phyloP scores from a whole-genome alignment of 2,113 vertebrate species.

The Anser cygnoides region DNA sequence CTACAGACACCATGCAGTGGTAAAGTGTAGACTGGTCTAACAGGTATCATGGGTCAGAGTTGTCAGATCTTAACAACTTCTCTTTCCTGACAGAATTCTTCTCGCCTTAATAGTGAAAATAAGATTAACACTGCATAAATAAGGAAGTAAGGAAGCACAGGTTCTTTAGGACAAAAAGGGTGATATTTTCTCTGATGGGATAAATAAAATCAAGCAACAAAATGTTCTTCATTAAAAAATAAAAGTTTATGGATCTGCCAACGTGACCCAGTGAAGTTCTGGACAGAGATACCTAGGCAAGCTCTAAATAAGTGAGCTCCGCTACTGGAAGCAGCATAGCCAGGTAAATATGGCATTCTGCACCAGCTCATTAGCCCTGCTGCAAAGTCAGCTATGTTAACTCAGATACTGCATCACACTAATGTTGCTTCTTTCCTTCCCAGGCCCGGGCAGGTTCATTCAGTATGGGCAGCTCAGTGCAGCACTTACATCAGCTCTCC shows the following conservation, averaged over 20 bases:
- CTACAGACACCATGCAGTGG: background rate
- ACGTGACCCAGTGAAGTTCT: background rate
- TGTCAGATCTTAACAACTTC: constrained; percentile 23
- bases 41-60: background rate
- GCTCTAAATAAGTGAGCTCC: background rate
- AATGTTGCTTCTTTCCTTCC: background rate
- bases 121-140: constrained; percentile 27
- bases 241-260: background rate
- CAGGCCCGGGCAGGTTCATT: background rate
- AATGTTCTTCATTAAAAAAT: background rate
- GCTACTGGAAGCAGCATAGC: background rate
- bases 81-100: background rate
- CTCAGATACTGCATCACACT: background rate
- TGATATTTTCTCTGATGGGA: background rate
- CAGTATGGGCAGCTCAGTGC: background rate
- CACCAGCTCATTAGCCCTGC: background rate
- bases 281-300: background rate
- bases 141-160: background rate
- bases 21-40: background rate
- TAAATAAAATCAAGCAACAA: constrained; percentile 14
- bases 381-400: constrained; percentile 23
- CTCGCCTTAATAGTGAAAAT: constrained; percentile 14
- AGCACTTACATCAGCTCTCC: constrained; percentile 10
- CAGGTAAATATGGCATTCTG: background rate
- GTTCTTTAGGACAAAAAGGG: constrained; percentile 21